These are phyloP conservation scores for Taurulus bubalis DNA, from an alignment of 2,113 vertebrate species.

Conservation along the genomic window DNA sequence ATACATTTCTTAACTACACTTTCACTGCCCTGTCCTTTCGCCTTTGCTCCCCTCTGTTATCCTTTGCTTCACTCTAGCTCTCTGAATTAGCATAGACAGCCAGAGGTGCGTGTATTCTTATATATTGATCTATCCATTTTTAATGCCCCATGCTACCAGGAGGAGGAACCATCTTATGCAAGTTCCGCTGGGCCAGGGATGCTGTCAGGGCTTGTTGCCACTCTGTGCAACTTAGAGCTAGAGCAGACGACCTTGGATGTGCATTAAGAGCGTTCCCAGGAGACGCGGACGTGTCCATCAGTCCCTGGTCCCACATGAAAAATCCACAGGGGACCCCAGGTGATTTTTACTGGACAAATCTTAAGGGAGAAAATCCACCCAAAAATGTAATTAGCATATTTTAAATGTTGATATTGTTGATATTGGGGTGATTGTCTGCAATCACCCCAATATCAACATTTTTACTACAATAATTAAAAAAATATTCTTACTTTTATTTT, in stretches of 20 bases:
- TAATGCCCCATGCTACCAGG: conserved; percentile 56
- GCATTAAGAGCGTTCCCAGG: conserved; percentile 65
- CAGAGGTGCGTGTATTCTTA: conserved; percentile 60
- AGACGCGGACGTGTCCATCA: conserved; percentile 54
- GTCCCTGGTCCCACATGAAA: conserved; percentile 39
- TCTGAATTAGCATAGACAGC: conserved; percentile 63
- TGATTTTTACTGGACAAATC: conserved; percentile 17
- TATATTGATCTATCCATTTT: conserved; percentile 78
- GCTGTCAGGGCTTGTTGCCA: conserved; percentile 70
- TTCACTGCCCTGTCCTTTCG: conserved; percentile 34
- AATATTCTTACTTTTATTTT: background rate
- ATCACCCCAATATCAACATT: background rate
- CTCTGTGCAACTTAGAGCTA: conserved; percentile 54
- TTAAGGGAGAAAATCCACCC: background rate
- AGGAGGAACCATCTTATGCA: conserved; percentile 56
- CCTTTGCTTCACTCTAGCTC: conserved; percentile 39
- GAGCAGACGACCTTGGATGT: conserved; percentile 69
- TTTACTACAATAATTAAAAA: background rate
- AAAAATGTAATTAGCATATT: conserved; percentile 5
- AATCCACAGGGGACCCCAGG: conserved; percentile 11
- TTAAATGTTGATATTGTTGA: too few relatives aligned
- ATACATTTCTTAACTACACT: conserved; percentile 16
- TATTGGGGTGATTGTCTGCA: too few relatives aligned
- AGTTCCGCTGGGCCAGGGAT: conserved; percentile 63
- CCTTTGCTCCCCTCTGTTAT: conserved; percentile 31